Evolutionary conservation across 2,113 vertebrate genomes (phyloP).

Genomic region (Corapipo altera): DNA sequence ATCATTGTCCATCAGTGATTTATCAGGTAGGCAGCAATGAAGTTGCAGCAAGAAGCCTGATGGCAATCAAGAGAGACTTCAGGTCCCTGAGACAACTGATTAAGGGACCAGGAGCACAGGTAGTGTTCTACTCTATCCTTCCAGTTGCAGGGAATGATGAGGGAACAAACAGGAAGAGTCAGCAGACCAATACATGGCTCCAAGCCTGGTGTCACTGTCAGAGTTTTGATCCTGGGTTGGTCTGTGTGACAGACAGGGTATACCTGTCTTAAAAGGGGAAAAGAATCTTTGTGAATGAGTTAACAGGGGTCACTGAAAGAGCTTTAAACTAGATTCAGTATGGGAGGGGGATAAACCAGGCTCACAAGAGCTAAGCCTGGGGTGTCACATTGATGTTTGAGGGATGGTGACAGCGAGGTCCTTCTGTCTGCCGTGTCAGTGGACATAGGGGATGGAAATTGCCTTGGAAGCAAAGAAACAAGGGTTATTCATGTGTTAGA

Average conservation of each 20-base stretch:
- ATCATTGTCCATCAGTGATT: background rate
- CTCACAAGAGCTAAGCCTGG: background rate
- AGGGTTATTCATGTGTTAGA: background rate
- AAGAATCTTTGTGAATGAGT: background rate
- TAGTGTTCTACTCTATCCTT: background rate
- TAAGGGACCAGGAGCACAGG: background rate
- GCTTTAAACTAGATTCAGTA: background rate
- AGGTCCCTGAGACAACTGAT: background rate
- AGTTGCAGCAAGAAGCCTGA: background rate
- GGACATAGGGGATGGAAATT: background rate
- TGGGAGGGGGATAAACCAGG: background rate
- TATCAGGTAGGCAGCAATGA: background rate
- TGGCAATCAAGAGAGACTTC: background rate
- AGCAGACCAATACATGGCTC: background rate
- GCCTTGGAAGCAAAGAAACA: background rate
- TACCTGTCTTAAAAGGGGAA: background rate
- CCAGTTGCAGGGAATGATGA: background rate
- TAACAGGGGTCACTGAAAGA: background rate
- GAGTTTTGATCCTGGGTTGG: background rate
- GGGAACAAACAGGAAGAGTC: background rate
- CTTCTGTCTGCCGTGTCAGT: background rate
- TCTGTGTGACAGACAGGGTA: background rate
- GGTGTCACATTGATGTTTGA: fast-evolving
- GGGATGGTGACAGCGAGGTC: background rate
- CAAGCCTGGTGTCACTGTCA: background rate